A percentile compares a stretch with the other conserved stretches of the same genome.
Evolutionary conservation across 2,888 invertebrate species (phyloP).

Genomic region (Acrobasis suavella): DNA sequence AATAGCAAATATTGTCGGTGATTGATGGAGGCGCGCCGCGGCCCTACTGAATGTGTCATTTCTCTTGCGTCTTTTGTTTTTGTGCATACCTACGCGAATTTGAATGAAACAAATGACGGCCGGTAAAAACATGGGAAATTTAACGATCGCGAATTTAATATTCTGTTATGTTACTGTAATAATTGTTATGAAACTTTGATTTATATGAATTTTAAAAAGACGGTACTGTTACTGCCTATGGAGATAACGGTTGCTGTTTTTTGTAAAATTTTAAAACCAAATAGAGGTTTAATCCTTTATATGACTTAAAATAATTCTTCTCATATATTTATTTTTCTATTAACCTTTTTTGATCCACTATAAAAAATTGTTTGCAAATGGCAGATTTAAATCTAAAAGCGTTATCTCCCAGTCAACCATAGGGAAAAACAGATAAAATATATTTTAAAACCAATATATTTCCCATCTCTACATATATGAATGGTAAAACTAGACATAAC

Average conservation of each 20-base stretch:
- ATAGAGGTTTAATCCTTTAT: background rate
- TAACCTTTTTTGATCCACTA: too few species aligned
- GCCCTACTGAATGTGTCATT: conserved; percentile 52
- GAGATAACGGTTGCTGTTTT: background rate
- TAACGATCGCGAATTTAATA: conserved; percentile 17
- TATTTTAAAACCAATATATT: too few species aligned
- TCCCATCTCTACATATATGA: too few species aligned
- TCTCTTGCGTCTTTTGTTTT: conserved; percentile 57
- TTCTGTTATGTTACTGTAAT: background rate
- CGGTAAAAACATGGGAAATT: conserved; percentile 21
- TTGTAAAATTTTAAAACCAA: too few species aligned
- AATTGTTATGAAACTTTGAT: background rate
- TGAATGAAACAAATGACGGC: conserved; percentile 26
- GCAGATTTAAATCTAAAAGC: too few species aligned
- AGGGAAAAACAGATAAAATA: too few species aligned
- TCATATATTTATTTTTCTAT: too few species aligned
- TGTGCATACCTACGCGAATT: conserved; percentile 31
- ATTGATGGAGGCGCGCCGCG: conserved; percentile 66
- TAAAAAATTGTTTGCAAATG: too few species aligned
- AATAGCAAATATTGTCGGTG: conserved; percentile 77
- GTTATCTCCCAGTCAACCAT: too few species aligned
- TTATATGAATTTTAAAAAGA: background rate
- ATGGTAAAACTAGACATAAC: too few species aligned
- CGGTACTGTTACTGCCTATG: background rate
- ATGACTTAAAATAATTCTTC: too few species aligned